A percentile compares a stretch with the other conserved stretches of the same genome.
Evolutionary conservation across 1,140 invertebrate genomes (phyloP).

Genomic region (Papilio machaon): DNA sequence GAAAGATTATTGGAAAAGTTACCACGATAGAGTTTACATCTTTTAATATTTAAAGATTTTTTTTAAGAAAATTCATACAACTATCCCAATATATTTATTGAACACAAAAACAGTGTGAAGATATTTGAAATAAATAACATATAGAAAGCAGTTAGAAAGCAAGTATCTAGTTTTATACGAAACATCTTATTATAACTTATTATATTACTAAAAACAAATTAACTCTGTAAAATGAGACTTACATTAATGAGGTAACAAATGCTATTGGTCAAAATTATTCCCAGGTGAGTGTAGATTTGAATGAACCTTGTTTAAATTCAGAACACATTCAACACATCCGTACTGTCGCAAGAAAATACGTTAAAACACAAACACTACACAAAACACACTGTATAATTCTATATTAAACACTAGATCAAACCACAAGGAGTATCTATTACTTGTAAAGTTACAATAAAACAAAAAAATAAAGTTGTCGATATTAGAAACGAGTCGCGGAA

Average conservation of each 20-base stretch:
- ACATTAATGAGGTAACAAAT: constrained; percentile 5
- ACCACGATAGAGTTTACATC: too few relatives aligned
- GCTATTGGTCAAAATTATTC: constrained; percentile 1
- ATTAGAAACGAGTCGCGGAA: constrained; percentile 32
- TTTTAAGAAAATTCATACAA: background rate
- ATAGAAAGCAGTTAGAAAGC: background rate
- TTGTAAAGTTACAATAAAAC: constrained; percentile 9
- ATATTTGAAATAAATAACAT: background rate
- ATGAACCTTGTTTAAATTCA: constrained; percentile 26
- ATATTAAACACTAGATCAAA: background rate
- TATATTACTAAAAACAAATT: background rate
- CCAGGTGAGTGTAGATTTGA: constrained; percentile 7
- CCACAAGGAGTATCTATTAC: constrained; percentile 4
- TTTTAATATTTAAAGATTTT: too few relatives aligned
- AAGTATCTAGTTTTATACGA: background rate
- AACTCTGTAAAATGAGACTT: background rate
- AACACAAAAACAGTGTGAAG: background rate
- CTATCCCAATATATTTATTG: background rate
- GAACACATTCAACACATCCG: constrained; percentile 30
- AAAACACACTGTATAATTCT: constrained; percentile 2
- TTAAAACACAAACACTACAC: constrained; percentile 26
- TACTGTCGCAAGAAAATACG: constrained; percentile 28
- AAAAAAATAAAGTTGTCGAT: constrained; percentile 16
- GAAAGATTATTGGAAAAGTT: too few relatives aligned
- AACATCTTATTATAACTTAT: background rate